Base-by-base conservation (phyloP, 64 coral and sea anemone genomes). In the Platygyra sinensis region DNA sequence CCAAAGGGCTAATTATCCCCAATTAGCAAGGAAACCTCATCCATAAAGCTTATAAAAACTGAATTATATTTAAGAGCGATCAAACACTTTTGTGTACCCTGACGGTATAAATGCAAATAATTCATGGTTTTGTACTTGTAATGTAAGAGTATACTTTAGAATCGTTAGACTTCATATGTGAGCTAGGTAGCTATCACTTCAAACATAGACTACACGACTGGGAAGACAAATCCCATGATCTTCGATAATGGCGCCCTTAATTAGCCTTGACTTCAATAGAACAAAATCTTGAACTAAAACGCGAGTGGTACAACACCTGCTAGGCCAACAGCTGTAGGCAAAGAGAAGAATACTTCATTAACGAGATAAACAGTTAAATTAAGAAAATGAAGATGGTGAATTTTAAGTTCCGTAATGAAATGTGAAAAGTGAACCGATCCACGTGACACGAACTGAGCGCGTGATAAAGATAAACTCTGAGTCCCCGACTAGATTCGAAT, bases 231-330 rank as follows among this genome's bases (percentile, higher is more conserved):
- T 83, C 80, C 11, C 31, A 61, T 83, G 80, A 31, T 7, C 10
- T 28, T 28, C 65, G 10, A 46, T 20, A 71, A 51, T 15, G 38
- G 36, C 22, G 6, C 32, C 38, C n/a, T n/a, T 69, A 69, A 85
- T 63, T 85, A 63, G 38, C 22, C 22, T 22, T 13, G 31, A 33
- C 13, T 39, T 83, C 22, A 79, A 79, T 50, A 42, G 30, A 63
- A 42, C 18, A 67, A 67, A 25, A 69, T 69, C 65, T 27, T 22
- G 32, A 25, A 5, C 16, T 10, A 39, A 42, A 24, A 7, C 60
- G n/a, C 31, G 24, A 83, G 61, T n/a, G 32, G 13, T 29, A 85
- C 14, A 83, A 71, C 81, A 85, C 62, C 81, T 85, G 81, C 81
- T 10, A 12, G 0, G 2, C 24, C n/a, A 50, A 71, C 62, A 85